Base-by-base conservation (phyloP, 2,888 invertebrate genomes). In the Chouioia cunea region DNA sequence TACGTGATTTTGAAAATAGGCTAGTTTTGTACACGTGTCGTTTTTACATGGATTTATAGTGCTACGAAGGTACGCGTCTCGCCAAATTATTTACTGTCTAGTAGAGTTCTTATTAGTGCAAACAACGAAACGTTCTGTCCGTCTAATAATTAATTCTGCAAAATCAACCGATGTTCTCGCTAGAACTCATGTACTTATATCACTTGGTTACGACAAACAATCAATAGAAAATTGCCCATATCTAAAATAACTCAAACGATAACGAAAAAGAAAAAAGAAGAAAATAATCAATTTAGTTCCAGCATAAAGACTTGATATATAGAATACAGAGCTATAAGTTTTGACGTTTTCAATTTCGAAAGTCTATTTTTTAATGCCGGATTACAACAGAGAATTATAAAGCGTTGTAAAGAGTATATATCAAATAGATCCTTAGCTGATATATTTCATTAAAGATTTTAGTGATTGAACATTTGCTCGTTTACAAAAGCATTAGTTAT, bases 311-410 rank as follows among this genome's bases (percentile, higher is more conserved):
- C 15, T 46, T 63, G 10, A 50, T n/a, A 36, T 12, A 27, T 12
- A 43, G n/a, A 48, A 53, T 27, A 57, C 56, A 44, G 54, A 67
- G 57, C 53, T 47, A 54, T 47, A 46, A 48, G 50, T 72, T 68
- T 44, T 63, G n/a, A 68, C 48, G 56, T 68, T 72, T 68, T 68
- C 43, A 65, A 72, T 68, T 65, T 73, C 65, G 46, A 73, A 73
- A 73, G 69, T 73, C 73, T 73, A 73, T 73, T 73, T 73, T 72
- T 68, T 65, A 68, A 68, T 16, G 47, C 64, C 60, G 46, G 46
- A 65, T 27, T 56, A 63, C 65, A 52, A 65, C 68, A 65, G 27
- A 53, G 48, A 57, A 68, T 60, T 68, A 57, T 60, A 72, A 47
- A 50, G 50, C 46, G 56, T 22, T 69, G 69, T 73, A 73, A 62